Conservation (phyloP, 2,113 vertebrate genomes). For the Microtus richardsoni region DNA sequence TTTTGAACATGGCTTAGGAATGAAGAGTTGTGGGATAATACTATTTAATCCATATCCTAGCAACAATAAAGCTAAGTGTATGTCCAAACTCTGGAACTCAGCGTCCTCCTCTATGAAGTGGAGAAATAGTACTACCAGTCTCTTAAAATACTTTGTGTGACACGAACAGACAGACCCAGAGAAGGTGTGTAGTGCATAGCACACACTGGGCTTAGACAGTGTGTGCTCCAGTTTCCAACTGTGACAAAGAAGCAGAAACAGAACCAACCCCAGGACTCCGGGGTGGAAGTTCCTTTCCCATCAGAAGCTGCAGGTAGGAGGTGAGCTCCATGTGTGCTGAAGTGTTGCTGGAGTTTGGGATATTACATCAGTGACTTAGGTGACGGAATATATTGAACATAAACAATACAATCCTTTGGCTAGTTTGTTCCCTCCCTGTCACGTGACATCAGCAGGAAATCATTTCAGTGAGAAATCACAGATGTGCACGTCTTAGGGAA, state of each 20-base stretch:
- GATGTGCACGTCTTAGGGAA: not conserved
- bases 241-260: not conserved
- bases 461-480: not conserved
- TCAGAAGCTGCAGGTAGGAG: not conserved
- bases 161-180: not conserved
- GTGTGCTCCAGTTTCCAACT: not conserved
- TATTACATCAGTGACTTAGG: not conserved
- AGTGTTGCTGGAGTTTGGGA: not conserved
- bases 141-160: not conserved
- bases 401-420: constrained; percentile 24
- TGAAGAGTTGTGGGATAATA: not conserved
- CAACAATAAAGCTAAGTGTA: not conserved
- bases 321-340: accelerated
- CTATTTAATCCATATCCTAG: not conserved
- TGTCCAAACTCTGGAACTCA: not conserved
- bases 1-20: not conserved
- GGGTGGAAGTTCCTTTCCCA: not conserved
- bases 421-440: not conserved
- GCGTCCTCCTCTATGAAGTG: not conserved
- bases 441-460: not conserved
- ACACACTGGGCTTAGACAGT: not conserved
- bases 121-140: not conserved
- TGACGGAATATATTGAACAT: constrained; percentile 17
- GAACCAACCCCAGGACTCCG: not conserved
- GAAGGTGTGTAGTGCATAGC: not conserved